Base-by-base conservation (phyloP, 2,888 invertebrate species). In the Drosophila cognata region DNA sequence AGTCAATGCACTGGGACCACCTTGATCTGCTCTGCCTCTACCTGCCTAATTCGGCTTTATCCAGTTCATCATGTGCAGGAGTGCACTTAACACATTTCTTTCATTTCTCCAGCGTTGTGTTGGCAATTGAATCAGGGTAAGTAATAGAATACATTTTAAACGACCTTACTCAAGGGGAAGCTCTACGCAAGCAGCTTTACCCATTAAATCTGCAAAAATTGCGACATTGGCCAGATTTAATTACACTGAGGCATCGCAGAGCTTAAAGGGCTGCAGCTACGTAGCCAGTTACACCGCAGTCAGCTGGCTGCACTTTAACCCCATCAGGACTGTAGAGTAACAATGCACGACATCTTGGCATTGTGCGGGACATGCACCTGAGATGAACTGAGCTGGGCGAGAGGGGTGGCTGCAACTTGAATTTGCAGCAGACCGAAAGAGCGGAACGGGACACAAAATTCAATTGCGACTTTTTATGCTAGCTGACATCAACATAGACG, bases 401-500 rank as follows among this genome's bases (percentile, higher is more conserved):
- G 18, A n/a, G 13, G 18, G 41, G 52, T 33, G 56, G 84, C 70
- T 81, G 83, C 82, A 78, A 77, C 86, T 88, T 77, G 88, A 82
- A 86, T 83, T 82, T 82, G 74, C 86, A 81, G 74, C 77, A 84
- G 86, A 82, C 79, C 75, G 84, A 69, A 80, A 71, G 69, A n/a
- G 58, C 51, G 55, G 46, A 50, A 61, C 57, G 75, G 58, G 56
- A 67, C 55, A 71, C 56, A 57, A 88, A 84, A 87, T 88, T 83
- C 84, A 89, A 89, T 88, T 88, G 90, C 81, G 77, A 78, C 84
- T 83, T 88, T 89, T 89, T 88, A 83, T 87, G 84, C 74, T 75
- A 81, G 69, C 81, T 72, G 79, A 73, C 75, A 79, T 70, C 56
- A 36, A 61, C 50, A 50, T 51, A 25, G 4, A 55, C 52, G 35